phyloP scores from a whole-genome alignment of 2,888 invertebrate genomes.

The Drosophila rellima region DNA sequence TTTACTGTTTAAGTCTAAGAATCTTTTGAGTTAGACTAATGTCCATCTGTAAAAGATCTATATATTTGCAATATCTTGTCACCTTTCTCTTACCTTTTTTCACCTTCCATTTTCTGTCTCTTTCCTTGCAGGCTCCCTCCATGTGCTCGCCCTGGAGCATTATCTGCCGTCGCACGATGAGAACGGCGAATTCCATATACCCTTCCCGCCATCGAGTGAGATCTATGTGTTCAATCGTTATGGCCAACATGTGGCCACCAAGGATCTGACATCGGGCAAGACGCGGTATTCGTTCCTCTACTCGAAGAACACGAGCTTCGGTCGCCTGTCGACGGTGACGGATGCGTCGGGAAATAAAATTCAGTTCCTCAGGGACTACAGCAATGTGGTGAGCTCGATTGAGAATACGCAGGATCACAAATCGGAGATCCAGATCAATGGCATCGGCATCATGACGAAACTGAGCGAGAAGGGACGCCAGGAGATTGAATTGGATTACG shows the following conservation, averaged over 20 bases:
- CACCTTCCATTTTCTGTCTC: background rate
- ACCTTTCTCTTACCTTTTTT: background rate
- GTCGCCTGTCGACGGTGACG: slow-evolving; percentile 96
- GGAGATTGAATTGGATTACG: slow-evolving; percentile 96
- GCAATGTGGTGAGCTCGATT: slow-evolving; percentile 96
- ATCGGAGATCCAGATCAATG: slow-evolving; percentile 96
- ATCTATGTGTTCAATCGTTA: slow-evolving; percentile 97
- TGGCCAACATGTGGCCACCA: slow-evolving; percentile 98
- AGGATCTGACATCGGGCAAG: slow-evolving; percentile 97
- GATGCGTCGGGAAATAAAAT: slow-evolving; percentile 97
- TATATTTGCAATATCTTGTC: background rate
- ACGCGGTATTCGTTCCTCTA: slow-evolving; percentile 98
- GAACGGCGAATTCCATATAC: slow-evolving; percentile 96
- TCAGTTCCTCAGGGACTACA: slow-evolving; percentile 95
- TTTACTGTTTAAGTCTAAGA: background rate
- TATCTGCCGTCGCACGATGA: slow-evolving; percentile 95
- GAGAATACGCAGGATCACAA: slow-evolving; percentile 98
- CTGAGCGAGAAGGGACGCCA: slow-evolving; percentile 95
- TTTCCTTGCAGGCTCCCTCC: slow-evolving; percentile 88
- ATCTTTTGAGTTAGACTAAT: background rate
- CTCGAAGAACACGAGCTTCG: slow-evolving; percentile 98
- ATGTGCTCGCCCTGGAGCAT: slow-evolving; percentile 94
- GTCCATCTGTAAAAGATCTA: background rate
- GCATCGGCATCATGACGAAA: slow-evolving; percentile 95
- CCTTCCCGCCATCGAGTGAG: slow-evolving; percentile 97